Conservation (phyloP, 2,113 vertebrate species). For the Triplophysa rosa region DNA sequence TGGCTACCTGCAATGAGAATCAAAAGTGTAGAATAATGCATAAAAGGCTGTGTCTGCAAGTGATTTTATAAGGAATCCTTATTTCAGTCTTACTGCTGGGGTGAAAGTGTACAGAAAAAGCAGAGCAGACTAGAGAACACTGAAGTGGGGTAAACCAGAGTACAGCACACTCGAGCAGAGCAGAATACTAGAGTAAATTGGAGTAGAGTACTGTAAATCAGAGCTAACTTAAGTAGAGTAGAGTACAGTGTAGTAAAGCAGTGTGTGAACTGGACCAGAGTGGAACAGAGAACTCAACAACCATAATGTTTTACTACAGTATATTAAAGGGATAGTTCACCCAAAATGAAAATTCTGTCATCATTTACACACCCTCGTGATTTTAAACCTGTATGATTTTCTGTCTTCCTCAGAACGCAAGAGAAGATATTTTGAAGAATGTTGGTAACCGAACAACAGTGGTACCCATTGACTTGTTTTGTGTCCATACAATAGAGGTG, state of each 20-base stretch:
- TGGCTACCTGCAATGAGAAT: constrained; percentile 38
- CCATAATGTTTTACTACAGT: too few relatives aligned
- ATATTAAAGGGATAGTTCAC: too few relatives aligned
- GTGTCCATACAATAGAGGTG: too few relatives aligned
- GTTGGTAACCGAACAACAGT: too few relatives aligned
- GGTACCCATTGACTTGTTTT: too few relatives aligned
- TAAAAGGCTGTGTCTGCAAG: constrained; percentile 23
- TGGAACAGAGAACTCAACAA: too few relatives aligned
- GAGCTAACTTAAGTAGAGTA: neutral
- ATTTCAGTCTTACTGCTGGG: neutral
- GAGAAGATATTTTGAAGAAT: too few relatives aligned
- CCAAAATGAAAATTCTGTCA: too few relatives aligned
- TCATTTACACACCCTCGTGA: too few relatives aligned
- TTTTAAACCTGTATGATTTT: too few relatives aligned
- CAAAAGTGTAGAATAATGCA: constrained; percentile 30
- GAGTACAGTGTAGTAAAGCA: neutral
- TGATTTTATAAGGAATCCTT: neutral
- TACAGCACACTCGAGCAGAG: neutral
- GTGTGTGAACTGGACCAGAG: too few relatives aligned
- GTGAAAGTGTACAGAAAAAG: neutral
- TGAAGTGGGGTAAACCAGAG: neutral
- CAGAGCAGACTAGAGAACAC: neutral
- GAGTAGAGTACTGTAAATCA: neutral
- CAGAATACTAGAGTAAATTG: neutral
- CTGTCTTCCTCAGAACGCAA: too few relatives aligned